phyloP scores from a whole-genome alignment of 2,113 vertebrate species.

The Poecile atricapillus region DNA sequence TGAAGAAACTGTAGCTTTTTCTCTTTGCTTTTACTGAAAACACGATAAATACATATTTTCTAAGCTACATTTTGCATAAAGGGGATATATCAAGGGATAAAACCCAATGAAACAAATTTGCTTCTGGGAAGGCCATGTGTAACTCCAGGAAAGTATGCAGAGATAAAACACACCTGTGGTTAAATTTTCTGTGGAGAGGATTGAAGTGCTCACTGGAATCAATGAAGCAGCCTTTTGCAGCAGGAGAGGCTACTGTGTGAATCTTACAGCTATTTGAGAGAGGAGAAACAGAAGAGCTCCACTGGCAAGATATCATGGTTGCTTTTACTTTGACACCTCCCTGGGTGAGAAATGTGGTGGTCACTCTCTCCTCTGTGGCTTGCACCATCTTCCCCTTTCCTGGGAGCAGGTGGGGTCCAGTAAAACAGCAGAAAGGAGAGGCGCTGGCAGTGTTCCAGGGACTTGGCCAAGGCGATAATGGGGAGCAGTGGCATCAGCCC shows the following conservation, averaged over 20 bases:
- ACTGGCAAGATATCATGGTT: neutral
- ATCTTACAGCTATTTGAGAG: neutral
- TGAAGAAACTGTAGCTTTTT: neutral
- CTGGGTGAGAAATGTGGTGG: neutral
- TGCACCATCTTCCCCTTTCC: neutral
- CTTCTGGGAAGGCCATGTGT: neutral
- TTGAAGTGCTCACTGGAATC: neutral
- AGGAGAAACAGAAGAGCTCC: neutral
- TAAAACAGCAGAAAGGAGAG: neutral
- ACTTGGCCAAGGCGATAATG: neutral
- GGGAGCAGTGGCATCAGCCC: neutral
- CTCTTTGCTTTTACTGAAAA: neutral
- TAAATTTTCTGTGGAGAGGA: neutral
- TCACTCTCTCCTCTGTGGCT: neutral
- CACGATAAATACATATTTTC: neutral
- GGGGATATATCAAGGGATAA: neutral
- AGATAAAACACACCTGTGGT: constrained; percentile 22
- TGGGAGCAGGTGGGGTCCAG: neutral
- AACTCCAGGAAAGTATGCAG: neutral
- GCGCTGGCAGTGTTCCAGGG: neutral
- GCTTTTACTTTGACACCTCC: neutral
- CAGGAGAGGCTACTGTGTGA: neutral
- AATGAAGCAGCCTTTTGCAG: neutral
- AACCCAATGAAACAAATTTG: neutral
- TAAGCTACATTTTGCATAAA: constrained; percentile 3